Evolutionary conservation across 2,113 vertebrate species (phyloP).

Genomic region (Elaphurus davidianus): DNA sequence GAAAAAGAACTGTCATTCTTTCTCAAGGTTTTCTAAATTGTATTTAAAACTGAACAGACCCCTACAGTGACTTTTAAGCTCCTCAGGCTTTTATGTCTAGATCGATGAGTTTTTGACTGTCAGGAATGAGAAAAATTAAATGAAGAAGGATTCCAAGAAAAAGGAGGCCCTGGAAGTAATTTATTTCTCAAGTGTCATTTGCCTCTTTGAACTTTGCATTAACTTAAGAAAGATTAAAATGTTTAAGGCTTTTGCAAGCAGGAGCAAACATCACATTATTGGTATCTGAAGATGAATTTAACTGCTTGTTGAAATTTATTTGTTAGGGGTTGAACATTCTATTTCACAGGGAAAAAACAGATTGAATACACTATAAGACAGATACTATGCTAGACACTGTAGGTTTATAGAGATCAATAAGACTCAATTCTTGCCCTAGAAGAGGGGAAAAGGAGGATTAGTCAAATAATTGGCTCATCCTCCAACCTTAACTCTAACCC

Average conservation of each 20-base stretch:
- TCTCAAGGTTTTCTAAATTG: background rate
- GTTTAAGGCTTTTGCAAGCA: background rate
- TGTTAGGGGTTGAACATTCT: background rate
- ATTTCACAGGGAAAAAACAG: background rate
- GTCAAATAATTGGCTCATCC: background rate
- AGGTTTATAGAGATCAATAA: background rate
- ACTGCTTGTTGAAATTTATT: slow-evolving; percentile 30
- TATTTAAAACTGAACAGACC: background rate
- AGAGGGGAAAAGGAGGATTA: background rate
- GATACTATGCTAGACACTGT: background rate
- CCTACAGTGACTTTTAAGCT: background rate
- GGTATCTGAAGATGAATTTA: background rate
- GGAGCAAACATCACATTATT: background rate
- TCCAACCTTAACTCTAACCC: background rate
- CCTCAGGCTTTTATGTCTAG: background rate
- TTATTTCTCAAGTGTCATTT: background rate
- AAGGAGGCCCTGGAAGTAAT: background rate
- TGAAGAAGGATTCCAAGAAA: background rate
- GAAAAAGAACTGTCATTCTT: slow-evolving; percentile 11
- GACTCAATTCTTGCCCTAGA: background rate
- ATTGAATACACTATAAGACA: background rate
- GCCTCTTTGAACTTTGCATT: background rate
- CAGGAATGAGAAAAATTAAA: background rate
- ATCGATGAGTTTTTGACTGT: background rate
- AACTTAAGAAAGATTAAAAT: slow-evolving; percentile 2